phyloP scores from a whole-genome alignment of 2,888 invertebrate species.

The Noctuana brunneofusca region DNA sequence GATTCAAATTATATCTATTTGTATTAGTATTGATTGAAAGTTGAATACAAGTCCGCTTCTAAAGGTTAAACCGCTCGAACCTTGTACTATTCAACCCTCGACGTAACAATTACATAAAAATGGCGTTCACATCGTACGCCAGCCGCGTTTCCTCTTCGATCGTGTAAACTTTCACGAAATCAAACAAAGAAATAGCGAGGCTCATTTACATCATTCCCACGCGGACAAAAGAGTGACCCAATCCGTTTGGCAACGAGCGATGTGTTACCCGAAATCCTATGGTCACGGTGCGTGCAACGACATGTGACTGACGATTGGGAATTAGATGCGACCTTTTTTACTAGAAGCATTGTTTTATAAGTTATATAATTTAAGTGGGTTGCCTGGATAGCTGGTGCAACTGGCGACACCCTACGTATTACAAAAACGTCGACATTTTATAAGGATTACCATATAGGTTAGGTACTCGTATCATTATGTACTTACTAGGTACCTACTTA shows the following conservation, averaged over 20 bases:
- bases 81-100: conserved; percentile 54
- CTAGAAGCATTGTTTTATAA: conserved; percentile 17
- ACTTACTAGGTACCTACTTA: no score
- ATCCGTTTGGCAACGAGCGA: conserved; percentile 79
- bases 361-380: not conserved
- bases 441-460: no score
- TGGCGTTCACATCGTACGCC: conserved; percentile 78
- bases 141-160: conserved; percentile 79
- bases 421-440: no score
- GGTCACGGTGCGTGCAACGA: conserved; percentile 59
- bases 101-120: conserved; percentile 83
- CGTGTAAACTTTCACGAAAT: conserved; percentile 83
- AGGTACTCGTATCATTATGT: no score
- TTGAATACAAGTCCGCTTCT: not conserved
- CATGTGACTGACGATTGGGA: conserved; percentile 35
- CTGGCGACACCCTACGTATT: no score
- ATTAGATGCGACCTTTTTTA: conserved; percentile 17
- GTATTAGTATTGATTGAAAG: not conserved
- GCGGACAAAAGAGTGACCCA: conserved; percentile 81
- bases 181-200: conserved; percentile 82
- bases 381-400: no score
- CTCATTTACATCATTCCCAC: conserved; percentile 82
- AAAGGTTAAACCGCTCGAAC: conserved; percentile 11
- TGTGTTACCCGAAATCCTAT: conserved; percentile 76
- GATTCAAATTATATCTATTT: not conserved